Evolutionary conservation across 2,797 vertebrate genomes (phyloP), one percentile per base, ranked within the genome.

Genomic region (Cossypha heuglini): DNA sequence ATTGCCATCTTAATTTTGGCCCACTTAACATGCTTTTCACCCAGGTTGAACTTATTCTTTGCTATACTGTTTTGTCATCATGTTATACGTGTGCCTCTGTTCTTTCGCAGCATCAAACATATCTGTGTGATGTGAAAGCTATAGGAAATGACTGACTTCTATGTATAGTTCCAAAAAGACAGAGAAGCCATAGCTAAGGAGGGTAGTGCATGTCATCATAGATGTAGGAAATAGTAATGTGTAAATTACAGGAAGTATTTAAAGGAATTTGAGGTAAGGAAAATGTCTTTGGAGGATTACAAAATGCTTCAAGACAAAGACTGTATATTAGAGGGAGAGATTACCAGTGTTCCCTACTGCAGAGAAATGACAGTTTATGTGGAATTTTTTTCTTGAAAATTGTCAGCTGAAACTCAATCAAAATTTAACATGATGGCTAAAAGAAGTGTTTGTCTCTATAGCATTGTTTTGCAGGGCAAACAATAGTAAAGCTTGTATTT

Each of bases 1-100:
- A 94, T 79, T 78, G 10, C 84, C 69, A 35, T 93, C 83, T 95
- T 96, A 91, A 92, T 96, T 97, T 94, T 96, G 93, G 88, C 46
- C 51, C 69, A 35, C 38, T 88, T 96, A 91, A 61, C 81, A 31
- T 75, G 42, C 45, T 88, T 95, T 84, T 94, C 66, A 63, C 57
- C 29, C 25, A 82, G 42, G 48, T 86, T 80, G 55, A 92, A 83
- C 82, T 95, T 86, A 52, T 63, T 58, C 58, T 61, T 94, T 87
- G 62, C 58, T 58, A 28, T 88, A 25, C 24, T 45, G 69, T 71
- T 96, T 94, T 93, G 54, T 93, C 72, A 45, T 95, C n/a, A 19
- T 80, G 31, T 74, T 93, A 37, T 26, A 38, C 12, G 10, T 57
- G 46, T 95, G 18, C 45, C 55, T 85, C 35, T 88, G 21, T 63